These are phyloP conservation scores for Anomalospiza imberbis DNA, from an alignment of 2,797 vertebrate species.

Conservation along the genomic window DNA sequence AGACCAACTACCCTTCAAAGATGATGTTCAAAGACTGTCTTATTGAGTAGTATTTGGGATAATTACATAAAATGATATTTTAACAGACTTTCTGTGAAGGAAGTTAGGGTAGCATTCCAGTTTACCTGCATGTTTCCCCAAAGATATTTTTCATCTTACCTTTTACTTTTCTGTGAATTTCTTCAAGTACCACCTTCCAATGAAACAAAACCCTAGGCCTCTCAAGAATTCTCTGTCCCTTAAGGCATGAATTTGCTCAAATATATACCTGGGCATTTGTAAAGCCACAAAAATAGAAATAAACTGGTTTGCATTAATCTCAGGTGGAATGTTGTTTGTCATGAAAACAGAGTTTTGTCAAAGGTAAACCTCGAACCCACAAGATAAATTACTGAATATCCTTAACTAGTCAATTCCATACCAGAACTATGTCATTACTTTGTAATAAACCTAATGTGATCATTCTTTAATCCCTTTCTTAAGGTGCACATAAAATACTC, in stretches of 20 bases:
- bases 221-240: background rate
- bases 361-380: background rate
- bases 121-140: background rate
- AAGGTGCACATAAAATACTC: background rate
- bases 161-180: background rate
- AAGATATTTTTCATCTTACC: background rate
- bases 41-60: background rate
- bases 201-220: background rate
- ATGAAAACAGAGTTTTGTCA: background rate
- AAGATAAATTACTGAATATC: background rate
- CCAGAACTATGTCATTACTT: background rate
- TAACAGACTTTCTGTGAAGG: background rate
- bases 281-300: background rate
- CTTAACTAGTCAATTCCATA: background rate
- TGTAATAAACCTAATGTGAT: background rate
- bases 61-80: background rate
- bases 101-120: background rate
- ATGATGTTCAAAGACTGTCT: rapidly evolving
- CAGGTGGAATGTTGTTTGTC: background rate
- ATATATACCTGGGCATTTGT: background rate
- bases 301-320: background rate
- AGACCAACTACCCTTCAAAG: background rate
- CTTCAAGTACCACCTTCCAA: background rate
- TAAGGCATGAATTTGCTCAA: background rate
- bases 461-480: background rate